Evolutionary conservation across 2,797 vertebrate genomes (phyloP), one percentile per base, ranked within the genome.

Genomic region (Megaceryle alcyon): DNA sequence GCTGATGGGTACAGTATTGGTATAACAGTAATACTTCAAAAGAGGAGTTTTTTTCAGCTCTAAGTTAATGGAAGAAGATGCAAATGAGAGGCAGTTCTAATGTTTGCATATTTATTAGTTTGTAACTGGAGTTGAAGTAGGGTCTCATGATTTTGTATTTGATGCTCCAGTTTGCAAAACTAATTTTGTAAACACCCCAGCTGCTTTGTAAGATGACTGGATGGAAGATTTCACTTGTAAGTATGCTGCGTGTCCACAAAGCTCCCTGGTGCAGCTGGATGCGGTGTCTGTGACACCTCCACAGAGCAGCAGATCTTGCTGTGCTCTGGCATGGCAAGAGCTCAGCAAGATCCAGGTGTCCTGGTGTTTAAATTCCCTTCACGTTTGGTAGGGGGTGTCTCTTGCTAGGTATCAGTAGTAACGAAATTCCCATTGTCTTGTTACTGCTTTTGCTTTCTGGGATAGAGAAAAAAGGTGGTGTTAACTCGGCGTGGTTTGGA

Each of bases 51-150:
- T 92, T 65, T 46, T 56, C 22, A 49, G 18, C 41, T 53, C 22
- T 14, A 54, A 75, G 37, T 79, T 82, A 71, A 70, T 26, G 19
- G 49, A 41, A 35, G 33, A 46, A 29, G 68, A 65, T 63, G 26
- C 9, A 72, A 28, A n/a, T 5, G 16, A 61, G 51, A 70, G 31
- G 14, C 19, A 25, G 20, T 60, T 69, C 39, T 57, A 71, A 17
- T 8, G 4, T 76, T 59, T 18, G 2, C 1, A 0, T 33, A 5
- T 37, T 56, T 68, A 4, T 39, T 41, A 14, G 10, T 51, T 80
- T 86, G 22, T 66, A 41, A 3, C 13, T 60, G 41, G 26, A 71
- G 23, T 17, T 76, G 49, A 75, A 86, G 18, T 21, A 21, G 3
- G 31, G 10, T 48, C 39, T 73, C 22, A 1, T 23, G 15, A 28